A percentile compares a stretch with the other conserved stretches of the same genome.
Evolutionary conservation across 2,888 invertebrate species (phyloP).

Genomic region (Drosophila nr. fundita): DNA sequence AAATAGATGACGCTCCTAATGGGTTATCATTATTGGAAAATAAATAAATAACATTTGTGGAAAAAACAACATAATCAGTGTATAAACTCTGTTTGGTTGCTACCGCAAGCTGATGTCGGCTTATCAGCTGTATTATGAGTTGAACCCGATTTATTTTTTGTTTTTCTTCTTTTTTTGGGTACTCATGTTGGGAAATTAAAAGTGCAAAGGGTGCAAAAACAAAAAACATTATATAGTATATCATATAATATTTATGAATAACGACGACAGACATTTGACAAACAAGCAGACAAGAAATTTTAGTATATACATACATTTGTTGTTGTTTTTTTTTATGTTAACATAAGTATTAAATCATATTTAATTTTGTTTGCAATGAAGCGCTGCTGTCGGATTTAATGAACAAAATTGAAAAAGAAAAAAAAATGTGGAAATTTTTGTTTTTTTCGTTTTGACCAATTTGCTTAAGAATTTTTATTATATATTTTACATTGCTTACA

Average conservation of each 20-base stretch:
- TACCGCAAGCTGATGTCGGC: constrained; percentile 7
- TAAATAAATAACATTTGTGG: constrained; percentile 22
- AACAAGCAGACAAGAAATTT: constrained; percentile 31
- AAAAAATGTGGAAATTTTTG: constrained; percentile 59
- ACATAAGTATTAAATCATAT: constrained; percentile 45
- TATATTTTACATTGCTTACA: constrained; percentile 15
- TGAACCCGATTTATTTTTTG: constrained; percentile 26
- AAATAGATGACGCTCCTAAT: constrained; percentile 18
- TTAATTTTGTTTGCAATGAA: constrained; percentile 68
- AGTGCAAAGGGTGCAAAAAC: constrained; percentile 32
- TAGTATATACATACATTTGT: constrained; percentile 9
- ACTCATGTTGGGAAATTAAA: constrained; percentile 25
- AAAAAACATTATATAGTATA: constrained; percentile 21
- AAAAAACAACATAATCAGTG: not conserved
- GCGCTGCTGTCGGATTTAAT: constrained; percentile 52
- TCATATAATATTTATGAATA: not conserved
- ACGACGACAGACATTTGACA: constrained; percentile 35
- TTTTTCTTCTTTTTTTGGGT: not conserved
- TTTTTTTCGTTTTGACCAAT: constrained; percentile 22
- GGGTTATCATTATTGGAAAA: constrained; percentile 45
- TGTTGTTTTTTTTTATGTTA: constrained; percentile 29
- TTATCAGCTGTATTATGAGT: constrained; percentile 32
- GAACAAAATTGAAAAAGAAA: constrained; percentile 14
- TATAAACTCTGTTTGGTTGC: constrained; percentile 26
- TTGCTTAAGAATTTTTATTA: not conserved